Evolutionary conservation across 2,113 vertebrate genomes (phyloP).

Genomic region (Zapus hudsonius): DNA sequence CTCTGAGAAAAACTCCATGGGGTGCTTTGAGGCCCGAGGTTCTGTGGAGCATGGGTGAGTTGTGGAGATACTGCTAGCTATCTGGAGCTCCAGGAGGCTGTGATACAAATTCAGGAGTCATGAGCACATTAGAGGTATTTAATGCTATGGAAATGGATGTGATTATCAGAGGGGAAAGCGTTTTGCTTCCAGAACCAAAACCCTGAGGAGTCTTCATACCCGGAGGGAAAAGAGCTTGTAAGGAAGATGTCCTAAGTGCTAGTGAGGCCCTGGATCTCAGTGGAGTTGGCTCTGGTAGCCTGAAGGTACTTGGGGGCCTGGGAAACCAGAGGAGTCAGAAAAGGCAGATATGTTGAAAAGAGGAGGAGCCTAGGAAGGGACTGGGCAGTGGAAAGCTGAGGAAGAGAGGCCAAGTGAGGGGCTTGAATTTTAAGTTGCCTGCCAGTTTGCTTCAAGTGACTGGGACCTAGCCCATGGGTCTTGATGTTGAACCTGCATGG

Average conservation of each 20-base stretch:
- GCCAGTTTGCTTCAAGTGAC: fast-evolving
- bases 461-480: neutral
- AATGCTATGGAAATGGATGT: neutral
- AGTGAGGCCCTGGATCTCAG: neutral
- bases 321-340: neutral
- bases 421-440: neutral
- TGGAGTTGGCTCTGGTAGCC: neutral
- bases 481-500: neutral
- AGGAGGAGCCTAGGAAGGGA: neutral
- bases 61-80: neutral
- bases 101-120: neutral
- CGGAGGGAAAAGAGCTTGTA: neutral
- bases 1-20: neutral
- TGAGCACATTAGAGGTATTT: neutral
- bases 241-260: neutral
- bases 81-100: neutral
- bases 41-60: neutral
- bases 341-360: neutral
- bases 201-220: neutral
- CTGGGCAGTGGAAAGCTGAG: neutral
- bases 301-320: neutral
- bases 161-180: neutral
- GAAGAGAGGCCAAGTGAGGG: too few species aligned
- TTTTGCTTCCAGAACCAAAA: neutral
- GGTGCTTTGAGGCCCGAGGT: neutral